phyloP scores from a whole-genome alignment of 2,888 invertebrate species.

The Elmis aenea region DNA sequence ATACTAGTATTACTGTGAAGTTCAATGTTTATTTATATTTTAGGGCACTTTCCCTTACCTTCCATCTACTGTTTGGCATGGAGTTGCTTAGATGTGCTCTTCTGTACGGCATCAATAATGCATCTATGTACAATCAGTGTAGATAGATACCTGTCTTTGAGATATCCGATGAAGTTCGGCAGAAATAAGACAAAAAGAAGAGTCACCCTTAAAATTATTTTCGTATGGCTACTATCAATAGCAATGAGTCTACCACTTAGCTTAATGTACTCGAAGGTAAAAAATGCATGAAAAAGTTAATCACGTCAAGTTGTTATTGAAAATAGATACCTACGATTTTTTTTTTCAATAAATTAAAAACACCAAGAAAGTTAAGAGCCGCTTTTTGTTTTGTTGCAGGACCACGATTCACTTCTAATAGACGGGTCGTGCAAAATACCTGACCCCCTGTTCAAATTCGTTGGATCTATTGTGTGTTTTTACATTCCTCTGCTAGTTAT shows the following conservation, averaged over 20 bases:
- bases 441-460: slow-evolving; percentile 82
- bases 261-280: slow-evolving; percentile 83
- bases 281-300: slow-evolving; percentile 12
- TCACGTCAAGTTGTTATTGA: too few relatives aligned
- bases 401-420: slow-evolving; percentile 76
- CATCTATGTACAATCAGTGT: slow-evolving; percentile 95
- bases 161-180: slow-evolving; percentile 91
- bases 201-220: slow-evolving; percentile 83
- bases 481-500: slow-evolving; percentile 94
- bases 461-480: slow-evolving; percentile 92
- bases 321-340: too few relatives aligned
- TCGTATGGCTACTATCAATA: slow-evolving; percentile 90
- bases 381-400: too few relatives aligned
- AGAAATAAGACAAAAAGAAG: slow-evolving; percentile 81
- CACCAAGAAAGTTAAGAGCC: too few relatives aligned
- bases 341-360: too few relatives aligned
- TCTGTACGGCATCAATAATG: slow-evolving; percentile 96
- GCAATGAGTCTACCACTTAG: slow-evolving; percentile 88
- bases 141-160: slow-evolving; percentile 86
- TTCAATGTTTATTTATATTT: too few relatives aligned
- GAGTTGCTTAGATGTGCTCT: slow-evolving; percentile 92
- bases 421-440: slow-evolving; percentile 83
- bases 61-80: slow-evolving; percentile 86
- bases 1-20: too few relatives aligned
- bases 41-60: slow-evolving; percentile 79